Base-by-base conservation (phyloP, 64 coral and sea anemone species). In the Porites lutea region DNA sequence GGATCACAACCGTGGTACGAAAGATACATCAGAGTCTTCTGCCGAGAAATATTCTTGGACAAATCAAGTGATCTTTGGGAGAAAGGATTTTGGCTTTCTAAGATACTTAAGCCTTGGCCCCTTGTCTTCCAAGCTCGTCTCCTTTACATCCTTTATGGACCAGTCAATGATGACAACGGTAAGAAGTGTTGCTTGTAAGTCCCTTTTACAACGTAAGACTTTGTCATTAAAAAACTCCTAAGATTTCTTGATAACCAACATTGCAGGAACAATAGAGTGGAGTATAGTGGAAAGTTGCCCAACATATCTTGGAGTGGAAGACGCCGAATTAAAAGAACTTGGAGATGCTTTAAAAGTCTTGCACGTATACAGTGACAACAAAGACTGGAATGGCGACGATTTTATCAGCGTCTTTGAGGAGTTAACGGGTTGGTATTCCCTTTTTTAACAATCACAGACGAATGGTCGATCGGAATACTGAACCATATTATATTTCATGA, bases 341-440 rank as follows among this genome's bases (percentile, higher is more conserved):
- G 94, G 94, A 66, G 83, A 93, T 61, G 92, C 92, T 50, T 88
- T 99, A 37, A 78, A 74, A 52, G 75, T 96, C 15, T 78, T 99
- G 57, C 91, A 99, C 59, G 87, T 69, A 4, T 59, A 96, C 52
- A 91, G 86, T 73, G 79, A 49, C 52, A 75, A 71, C 20, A 91
- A 79, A 83, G 89, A 83, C 49, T 99, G 97, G 97, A 94, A 86
- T 54, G 88, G 84, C 57, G 97, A 99, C 89, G 94, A 92, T 62
- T 87, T 99, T 78, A 89, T 99, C 22, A 99, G 97, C 83, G 94
- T 99, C 19, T 91, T 99, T 71, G 97, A 99, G 52, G 97, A 99
- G 82, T 76, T 99, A 52, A 96, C 91, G 72, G 88, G 97, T 99
- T 69, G 45, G 90, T 66, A 20, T 43, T 70, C 54, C 2, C 3